Percentiles rank a stretch among this genome's conserved stretches.
These are phyloP conservation scores for Steinernema hermaphroditum DNA, from an alignment of 2,888 invertebrate genomes.

Conservation along the genomic window DNA sequence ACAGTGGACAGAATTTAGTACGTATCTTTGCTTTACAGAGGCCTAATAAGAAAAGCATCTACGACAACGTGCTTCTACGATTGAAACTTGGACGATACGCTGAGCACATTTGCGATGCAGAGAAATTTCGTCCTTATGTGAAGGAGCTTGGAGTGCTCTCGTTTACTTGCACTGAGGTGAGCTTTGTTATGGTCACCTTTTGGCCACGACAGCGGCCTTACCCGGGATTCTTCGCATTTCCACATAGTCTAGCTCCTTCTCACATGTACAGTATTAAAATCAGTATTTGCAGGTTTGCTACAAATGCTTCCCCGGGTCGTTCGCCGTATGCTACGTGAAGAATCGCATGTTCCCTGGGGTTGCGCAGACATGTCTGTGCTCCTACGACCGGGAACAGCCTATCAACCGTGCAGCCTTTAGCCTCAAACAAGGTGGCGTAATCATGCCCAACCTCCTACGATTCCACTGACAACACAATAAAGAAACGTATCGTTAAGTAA, in stretches of 20 bases:
- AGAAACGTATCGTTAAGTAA: neutral
- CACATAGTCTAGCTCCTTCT: too few relatives aligned
- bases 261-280: too few relatives aligned
- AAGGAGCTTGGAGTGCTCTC: neutral
- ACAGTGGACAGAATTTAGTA: neutral
- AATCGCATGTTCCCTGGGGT: conserved; percentile 36
- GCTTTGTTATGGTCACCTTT: neutral
- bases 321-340: conserved; percentile 35
- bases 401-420: conserved; percentile 35
- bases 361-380: conserved; percentile 38
- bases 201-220: too few relatives aligned
- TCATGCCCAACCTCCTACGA: conserved; percentile 10
- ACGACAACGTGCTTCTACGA: conserved; percentile 14
- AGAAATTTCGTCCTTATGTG: conserved; percentile 10
- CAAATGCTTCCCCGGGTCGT: conserved; percentile 34
- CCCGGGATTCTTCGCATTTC: too few relatives aligned
- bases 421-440: conserved; percentile 34
- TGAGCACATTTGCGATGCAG: conserved; percentile 12
- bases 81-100: conserved; percentile 28
- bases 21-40: neutral
- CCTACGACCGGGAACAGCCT: conserved; percentile 36
- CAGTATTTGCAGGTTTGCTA: conserved; percentile 34
- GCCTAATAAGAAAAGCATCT: conserved; percentile 16
- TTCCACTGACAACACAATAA: neutral
- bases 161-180: neutral